Percentiles rank a stretch among this genome's conserved stretches.
Evolutionary conservation across 2,888 invertebrate species (phyloP).

Genomic region (Cantharis lateralis): DNA sequence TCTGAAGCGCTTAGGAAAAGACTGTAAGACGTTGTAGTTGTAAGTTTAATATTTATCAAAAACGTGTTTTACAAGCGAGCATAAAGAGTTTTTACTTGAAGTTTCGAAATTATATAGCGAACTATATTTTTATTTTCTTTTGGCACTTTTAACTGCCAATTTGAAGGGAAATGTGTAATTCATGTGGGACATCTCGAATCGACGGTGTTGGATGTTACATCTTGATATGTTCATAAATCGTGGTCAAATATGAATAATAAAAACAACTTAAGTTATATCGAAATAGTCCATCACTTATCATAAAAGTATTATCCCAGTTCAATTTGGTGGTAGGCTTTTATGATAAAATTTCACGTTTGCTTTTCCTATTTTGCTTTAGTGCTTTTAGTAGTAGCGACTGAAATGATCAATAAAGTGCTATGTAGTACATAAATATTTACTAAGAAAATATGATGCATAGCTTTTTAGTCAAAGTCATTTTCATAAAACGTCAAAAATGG

Average conservation of each 20-base stretch:
- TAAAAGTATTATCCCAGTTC: conserved; percentile 31
- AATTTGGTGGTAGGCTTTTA: conserved; percentile 20
- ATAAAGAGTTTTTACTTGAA: conserved; percentile 1
- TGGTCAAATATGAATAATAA: conserved; percentile 21
- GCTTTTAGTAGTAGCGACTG: conserved; percentile 3
- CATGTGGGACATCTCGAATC: neutral
- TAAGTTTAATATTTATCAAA: conserved; percentile 17
- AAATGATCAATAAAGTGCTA: conserved; percentile 17
- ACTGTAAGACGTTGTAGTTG: neutral
- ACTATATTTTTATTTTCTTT: neutral
- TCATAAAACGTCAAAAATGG: conserved; percentile 30
- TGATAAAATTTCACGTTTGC: conserved; percentile 18
- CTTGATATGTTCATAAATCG: conserved; percentile 23
- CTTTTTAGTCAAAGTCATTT: conserved; percentile 30
- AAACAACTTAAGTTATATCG: conserved; percentile 25
- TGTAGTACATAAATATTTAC: conserved; percentile 26
- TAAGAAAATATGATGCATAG: conserved; percentile 30
- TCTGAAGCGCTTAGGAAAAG: conserved; percentile 5
- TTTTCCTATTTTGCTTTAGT: conserved; percentile 18
- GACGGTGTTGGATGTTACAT: conserved; percentile 5
- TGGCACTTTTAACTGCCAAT: neutral
- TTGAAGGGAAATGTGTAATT: neutral
- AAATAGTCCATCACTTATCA: conserved; percentile 25
- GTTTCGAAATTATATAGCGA: neutral
- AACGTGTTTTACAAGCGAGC: conserved; percentile 9